Evolutionary conservation across 2,888 invertebrate genomes (phyloP), one percentile per base, ranked within the genome.

Genomic region (Colletes collaris): DNA sequence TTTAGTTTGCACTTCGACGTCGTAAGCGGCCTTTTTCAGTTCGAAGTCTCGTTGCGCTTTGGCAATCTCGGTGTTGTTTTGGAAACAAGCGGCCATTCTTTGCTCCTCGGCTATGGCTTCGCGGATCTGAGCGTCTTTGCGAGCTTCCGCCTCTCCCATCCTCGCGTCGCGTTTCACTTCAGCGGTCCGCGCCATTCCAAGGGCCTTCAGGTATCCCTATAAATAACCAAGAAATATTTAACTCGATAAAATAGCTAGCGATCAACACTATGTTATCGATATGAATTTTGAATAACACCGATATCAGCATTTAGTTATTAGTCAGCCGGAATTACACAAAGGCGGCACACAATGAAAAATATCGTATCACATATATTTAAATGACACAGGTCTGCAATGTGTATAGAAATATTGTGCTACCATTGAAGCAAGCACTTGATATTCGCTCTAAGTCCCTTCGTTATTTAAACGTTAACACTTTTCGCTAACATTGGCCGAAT

Each of bases 31-130:
- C 93, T 99, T 99, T 93, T 99, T 99, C 82, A 99, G 94, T 93
- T 99, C 98, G 92, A 98, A 99, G 93, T 99, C 99, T 82, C 99
- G 94, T 92, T 98, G 97, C 0, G 99, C 98, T 93, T 99, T 98
- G 0, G 99, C 98, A 77, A 99, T 99, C 93, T 99, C 99, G 0
- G 98, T 98, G 92, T 99, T 99, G 93, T 99, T 99, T 19, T 97
- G 94, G 93, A 98, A 98, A 80, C 98, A 96, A 0, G 98, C 95
- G 0, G 98, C 98, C 98, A 99, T 98, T 64, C 98, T 95, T 92
- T 98, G 98, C 93, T 99, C 98, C 92, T 99, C 99, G 0, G 99
- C 99, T 91, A 98, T 96, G 0, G 99, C 99, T 93, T 99, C 98
- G 91, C 97, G 97, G 88, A 98, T 98, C 89, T 96, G 96, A 0